A percentile compares a stretch with the other conserved stretches of the same genome.
phyloP scores from a whole-genome alignment of 23 tunicate genomes.

The Botrylloides violaceus region DNA sequence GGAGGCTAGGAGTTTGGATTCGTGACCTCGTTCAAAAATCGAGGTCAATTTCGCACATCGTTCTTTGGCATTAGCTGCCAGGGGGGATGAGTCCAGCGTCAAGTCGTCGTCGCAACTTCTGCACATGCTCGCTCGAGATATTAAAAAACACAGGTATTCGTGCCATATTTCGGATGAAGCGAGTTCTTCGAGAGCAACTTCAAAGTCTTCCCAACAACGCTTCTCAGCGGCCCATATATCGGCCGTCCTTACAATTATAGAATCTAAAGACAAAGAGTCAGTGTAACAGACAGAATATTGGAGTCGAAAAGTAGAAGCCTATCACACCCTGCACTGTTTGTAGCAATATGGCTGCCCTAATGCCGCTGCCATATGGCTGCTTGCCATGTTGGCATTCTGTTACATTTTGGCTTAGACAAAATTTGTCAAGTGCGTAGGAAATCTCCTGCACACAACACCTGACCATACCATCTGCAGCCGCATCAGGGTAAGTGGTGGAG shows the following conservation, averaged over 20 bases:
- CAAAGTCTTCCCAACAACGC: constrained; percentile 48
- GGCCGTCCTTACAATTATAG: not conserved
- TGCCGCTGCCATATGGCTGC: no score
- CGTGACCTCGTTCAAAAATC: constrained; percentile 26
- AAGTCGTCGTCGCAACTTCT: not conserved
- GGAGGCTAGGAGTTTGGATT: constrained; percentile 10
- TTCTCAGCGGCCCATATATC: constrained; percentile 27
- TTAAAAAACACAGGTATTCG: constrained; percentile 33
- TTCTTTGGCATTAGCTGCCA: not conserved
- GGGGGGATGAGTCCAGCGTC: not conserved
- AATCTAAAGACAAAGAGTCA: no score
- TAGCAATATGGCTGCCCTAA: no score
- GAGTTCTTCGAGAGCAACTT: constrained; percentile 38
- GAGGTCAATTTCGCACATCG: not conserved
- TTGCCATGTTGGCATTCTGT: no score
- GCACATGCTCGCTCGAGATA: not conserved
- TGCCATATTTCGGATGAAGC: constrained; percentile 63
- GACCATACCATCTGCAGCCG: no score
- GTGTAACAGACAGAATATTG: no score
- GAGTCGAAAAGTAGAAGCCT: no score
- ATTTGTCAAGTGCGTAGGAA: no score
- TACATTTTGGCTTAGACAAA: no score
- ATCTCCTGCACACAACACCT: no score
- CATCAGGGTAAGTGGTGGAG: no score
- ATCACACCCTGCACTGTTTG: no score